A percentile compares a stretch with the other conserved stretches of the same genome.
Evolutionary conservation across 2,888 invertebrate genomes (phyloP).

Genomic region (Acanthococcus lagerstroemiae): DNA sequence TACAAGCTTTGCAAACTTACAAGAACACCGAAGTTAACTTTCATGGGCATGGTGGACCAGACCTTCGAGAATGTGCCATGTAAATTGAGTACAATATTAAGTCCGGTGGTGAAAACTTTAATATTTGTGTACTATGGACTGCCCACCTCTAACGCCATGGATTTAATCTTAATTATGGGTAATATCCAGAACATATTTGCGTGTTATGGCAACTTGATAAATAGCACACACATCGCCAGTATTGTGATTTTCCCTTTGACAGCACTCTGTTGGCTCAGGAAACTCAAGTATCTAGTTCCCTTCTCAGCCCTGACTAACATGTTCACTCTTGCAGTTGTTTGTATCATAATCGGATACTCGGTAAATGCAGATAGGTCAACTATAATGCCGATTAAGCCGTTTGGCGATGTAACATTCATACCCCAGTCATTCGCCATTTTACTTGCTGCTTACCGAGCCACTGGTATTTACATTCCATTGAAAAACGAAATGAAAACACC

Average conservation of each 20-base stretch:
- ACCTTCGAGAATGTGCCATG: neutral
- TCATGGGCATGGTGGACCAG: neutral
- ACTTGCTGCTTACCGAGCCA: constrained; percentile 89
- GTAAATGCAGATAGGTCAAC: neutral
- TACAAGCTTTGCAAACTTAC: constrained; percentile 12
- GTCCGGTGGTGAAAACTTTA: neutral
- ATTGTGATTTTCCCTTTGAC: neutral
- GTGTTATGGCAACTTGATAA: neutral
- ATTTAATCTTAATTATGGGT: neutral
- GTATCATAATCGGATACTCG: neutral
- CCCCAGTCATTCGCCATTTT: constrained; percentile 94
- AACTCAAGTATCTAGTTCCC: constrained; percentile 3
- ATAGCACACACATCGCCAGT: neutral
- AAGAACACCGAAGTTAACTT: constrained; percentile 8
- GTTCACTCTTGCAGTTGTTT: neutral
- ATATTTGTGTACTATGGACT: constrained; percentile 1
- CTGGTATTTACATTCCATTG: constrained; percentile 77
- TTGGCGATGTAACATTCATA: constrained; percentile 45
- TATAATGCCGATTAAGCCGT: neutral
- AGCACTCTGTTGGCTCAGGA: neutral
- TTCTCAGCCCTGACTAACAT: neutral
- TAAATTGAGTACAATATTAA: neutral
- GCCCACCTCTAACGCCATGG: constrained; percentile 1
- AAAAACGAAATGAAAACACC: constrained; percentile 92
- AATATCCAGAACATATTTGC: neutral